These are phyloP conservation scores for Erythrolamprus reginae DNA, from an alignment of 2,113 vertebrate genomes.

Conservation along the genomic window DNA sequence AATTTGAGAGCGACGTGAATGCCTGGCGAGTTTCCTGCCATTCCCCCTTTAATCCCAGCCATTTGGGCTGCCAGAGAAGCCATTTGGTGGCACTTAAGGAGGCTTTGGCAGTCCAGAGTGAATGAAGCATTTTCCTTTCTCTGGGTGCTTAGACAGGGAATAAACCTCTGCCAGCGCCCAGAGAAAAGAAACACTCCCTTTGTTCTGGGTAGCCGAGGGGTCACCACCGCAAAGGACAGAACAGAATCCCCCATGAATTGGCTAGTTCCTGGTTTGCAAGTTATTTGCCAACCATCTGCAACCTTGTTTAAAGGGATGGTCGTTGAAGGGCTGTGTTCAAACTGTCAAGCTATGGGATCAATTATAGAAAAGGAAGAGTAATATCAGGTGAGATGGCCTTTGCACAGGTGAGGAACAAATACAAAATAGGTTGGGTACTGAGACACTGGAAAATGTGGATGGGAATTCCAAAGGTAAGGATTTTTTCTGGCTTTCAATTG, in stretches of 20 bases:
- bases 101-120: no score
- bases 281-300: background rate
- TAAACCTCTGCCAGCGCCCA: no score
- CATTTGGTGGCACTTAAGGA: no score
- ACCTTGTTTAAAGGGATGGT: background rate
- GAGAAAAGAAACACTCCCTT: no score
- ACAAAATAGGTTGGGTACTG: background rate
- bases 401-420: background rate
- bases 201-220: no score
- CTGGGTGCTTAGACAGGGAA: no score
- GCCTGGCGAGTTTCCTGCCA: no score
- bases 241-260: background rate
- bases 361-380: background rate
- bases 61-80: no score
- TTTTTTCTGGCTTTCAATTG: background rate
- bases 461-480: background rate
- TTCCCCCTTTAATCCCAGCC: no score
- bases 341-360: background rate
- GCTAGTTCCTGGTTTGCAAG: background rate
- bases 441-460: background rate
- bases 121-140: no score
- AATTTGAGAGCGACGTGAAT: no score
- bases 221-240: no score
- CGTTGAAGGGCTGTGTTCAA: background rate
- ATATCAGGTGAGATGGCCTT: background rate